phyloP scores from a whole-genome alignment of 2,797 vertebrate genomes.

The Phoeniculus purpureus region DNA sequence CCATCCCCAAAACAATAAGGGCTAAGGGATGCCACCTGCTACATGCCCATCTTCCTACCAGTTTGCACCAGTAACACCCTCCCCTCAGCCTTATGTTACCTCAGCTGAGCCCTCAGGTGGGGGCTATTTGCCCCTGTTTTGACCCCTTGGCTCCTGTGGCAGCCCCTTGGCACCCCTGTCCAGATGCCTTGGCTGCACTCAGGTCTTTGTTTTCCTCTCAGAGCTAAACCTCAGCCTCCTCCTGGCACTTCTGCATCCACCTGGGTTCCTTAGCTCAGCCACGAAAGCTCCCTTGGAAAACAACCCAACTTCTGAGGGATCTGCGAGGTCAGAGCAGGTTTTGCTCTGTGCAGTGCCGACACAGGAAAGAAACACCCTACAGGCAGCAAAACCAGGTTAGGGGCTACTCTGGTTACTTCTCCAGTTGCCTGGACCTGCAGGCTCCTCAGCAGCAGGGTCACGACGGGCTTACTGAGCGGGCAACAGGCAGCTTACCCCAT shows the following conservation, averaged over 20 bases:
- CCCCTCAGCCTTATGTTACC: not conserved
- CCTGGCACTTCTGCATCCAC: not conserved
- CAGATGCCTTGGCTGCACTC: accelerated
- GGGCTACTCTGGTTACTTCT: not conserved
- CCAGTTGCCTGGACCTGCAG: not conserved
- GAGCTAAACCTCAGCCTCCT: not conserved
- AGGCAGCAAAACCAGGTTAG: not conserved
- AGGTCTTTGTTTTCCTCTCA: not conserved
- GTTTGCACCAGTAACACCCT: not conserved
- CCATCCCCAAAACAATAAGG: not conserved
- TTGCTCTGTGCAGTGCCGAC: not conserved
- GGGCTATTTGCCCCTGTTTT: not conserved
- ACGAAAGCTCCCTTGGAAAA: not conserved
- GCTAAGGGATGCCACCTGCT: not conserved
- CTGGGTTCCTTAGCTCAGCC: not conserved
- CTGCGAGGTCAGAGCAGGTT: not conserved
- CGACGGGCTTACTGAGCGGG: accelerated
- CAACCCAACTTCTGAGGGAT: not conserved
- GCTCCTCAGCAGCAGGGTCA: not conserved
- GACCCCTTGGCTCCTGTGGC: accelerated
- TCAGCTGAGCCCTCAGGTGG: not conserved
- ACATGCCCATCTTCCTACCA: not conserved
- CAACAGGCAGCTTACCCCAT: slow-evolving; percentile 30
- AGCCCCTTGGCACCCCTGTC: accelerated
- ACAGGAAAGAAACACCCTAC: not conserved